A percentile compares a stretch with the other conserved stretches of the same genome.
Conservation (phyloP, 2,888 invertebrate genomes). For the Candidula unifasciata region DNA sequence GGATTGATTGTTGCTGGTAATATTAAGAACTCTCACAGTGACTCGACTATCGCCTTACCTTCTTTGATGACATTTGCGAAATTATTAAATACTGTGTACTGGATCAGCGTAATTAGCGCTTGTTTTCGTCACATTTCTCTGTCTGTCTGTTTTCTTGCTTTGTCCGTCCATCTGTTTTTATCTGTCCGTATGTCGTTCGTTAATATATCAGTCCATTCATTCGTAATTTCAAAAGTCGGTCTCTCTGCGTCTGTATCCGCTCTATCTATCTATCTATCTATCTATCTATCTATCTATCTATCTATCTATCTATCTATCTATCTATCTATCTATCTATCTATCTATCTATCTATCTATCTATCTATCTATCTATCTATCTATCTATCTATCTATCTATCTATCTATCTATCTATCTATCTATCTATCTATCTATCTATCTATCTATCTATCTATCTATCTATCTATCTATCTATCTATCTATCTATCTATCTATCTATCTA, state of each 20-base stretch:
- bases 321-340: not conserved
- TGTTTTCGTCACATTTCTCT: not conserved
- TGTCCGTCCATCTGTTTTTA: not conserved
- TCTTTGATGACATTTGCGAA: not conserved
- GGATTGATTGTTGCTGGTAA: not conserved
- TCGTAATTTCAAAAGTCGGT: too few species aligned
- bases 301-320: not conserved
- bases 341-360: not conserved
- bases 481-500: not conserved
- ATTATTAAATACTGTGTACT: not conserved
- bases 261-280: too few species aligned
- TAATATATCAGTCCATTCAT: too few species aligned
- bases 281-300: too few species aligned
- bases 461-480: not conserved
- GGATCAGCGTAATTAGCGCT: not conserved
- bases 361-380: not conserved
- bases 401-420: too few species aligned
- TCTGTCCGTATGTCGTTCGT: not conserved
- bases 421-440: too few species aligned
- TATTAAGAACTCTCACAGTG: not conserved
- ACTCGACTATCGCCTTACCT: constrained; percentile 10
- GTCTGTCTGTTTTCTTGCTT: not conserved
- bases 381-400: too few species aligned
- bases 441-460: not conserved
- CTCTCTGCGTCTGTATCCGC: too few species aligned